Conservation (phyloP, 2,113 vertebrate genomes). For the Calypte anna region DNA sequence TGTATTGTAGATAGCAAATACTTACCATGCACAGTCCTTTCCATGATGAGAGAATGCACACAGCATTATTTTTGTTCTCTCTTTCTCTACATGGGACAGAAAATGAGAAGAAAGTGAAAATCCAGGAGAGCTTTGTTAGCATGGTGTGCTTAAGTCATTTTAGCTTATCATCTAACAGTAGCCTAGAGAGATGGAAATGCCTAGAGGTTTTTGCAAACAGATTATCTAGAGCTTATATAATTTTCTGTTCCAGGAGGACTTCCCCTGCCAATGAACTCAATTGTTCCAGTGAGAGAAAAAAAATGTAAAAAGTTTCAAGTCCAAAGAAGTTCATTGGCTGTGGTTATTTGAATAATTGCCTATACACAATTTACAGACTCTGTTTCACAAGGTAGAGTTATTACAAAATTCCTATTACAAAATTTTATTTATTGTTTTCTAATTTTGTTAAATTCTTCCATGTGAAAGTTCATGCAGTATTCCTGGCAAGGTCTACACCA, state of each 20-base stretch:
- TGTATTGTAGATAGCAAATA: neutral
- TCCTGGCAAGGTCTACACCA: neutral
- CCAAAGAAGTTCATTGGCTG: neutral
- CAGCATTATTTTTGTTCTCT: neutral
- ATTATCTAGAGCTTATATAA: constrained; percentile 4
- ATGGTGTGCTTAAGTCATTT: neutral
- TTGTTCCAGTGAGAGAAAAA: constrained; percentile 17
- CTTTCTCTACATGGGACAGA: neutral
- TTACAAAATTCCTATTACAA: neutral
- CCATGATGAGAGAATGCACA: neutral
- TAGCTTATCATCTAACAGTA: neutral
- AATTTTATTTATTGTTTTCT: neutral
- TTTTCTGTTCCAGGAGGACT: constrained; percentile 16
- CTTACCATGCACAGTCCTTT: neutral
- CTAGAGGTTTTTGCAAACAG: constrained; percentile 23
- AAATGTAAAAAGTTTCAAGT: neutral
- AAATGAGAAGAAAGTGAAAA: neutral
- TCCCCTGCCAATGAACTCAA: neutral
- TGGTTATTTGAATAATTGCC: constrained; percentile 2
- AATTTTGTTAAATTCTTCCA: neutral
- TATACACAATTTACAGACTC: neutral
- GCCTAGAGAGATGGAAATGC: neutral
- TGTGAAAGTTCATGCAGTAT: neutral
- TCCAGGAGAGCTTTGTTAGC: neutral
- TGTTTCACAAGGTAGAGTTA: neutral